Evolutionary conservation across 35 echinoderm and acorn worm species (phyloP), one percentile per base, ranked within the genome.

Genomic region (Patiria miniata): DNA sequence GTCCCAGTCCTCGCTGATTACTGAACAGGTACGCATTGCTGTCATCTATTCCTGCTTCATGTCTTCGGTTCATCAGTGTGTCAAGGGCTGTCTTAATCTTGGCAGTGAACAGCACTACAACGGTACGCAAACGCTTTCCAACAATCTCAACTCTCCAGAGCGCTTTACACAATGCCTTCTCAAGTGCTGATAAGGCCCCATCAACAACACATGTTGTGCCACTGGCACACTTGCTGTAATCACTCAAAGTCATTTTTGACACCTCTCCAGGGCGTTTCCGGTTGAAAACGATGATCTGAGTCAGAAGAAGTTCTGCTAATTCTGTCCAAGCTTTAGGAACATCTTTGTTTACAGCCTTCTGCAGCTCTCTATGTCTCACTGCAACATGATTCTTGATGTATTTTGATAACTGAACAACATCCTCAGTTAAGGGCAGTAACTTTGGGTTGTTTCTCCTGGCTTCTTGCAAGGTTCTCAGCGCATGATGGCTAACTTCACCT

Each of bases 231-330:
- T 81, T 84, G 0, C 8, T 59, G 68, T 85, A 90, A 38, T 94
- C 92, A 28, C 80, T 8, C 37, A 81, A 9, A 36, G 81, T 94
- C 87, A 94, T 94, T 42, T 77, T 94, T 26, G 87, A 89, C 10
- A 86, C 68, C 76, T 94, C 82, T 2, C 92, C 87, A 23, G 37
- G 87, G 33, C 87, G 40, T 69, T 90, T 89, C 36, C 87, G 39
- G 39, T 94, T 89, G 52, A 94, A 90, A 90, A 94, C 44, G 12
- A 94, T 80, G 15, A 94, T 17, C 15, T 90, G 86, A 0, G 87
- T 12, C 0, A 94, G 55, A 23, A 85, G 0, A 38, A 85, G 32
- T 42, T 83, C 84, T 29, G 8, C 29, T 19, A 91, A 40, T 7
- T 18, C 73, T 79, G 23, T 83, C 93, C 93, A 94, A 38, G 60